These are phyloP conservation scores for Drosophila nigricruria DNA, from an alignment of 2,888 invertebrate genomes.

Conservation along the genomic window DNA sequence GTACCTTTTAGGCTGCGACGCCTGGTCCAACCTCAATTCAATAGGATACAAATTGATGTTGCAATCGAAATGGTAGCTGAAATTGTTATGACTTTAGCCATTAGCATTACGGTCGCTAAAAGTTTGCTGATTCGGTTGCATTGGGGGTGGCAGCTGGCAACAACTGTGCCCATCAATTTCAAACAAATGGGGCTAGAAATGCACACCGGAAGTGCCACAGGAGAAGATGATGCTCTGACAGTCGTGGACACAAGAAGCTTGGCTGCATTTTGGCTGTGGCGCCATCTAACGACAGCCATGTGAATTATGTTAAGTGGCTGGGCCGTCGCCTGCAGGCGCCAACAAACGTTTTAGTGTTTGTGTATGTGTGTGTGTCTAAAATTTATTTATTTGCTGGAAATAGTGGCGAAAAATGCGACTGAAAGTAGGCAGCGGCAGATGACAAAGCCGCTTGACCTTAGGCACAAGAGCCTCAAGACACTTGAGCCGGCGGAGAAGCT, in stretches of 20 bases:
- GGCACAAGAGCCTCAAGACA: constrained; percentile 58
- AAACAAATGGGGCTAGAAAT: constrained; percentile 19
- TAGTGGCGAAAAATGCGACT: constrained; percentile 49
- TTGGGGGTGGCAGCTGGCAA: not conserved
- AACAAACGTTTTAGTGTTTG: constrained; percentile 11
- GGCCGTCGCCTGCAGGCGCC: constrained; percentile 58
- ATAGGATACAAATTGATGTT: constrained; percentile 13
- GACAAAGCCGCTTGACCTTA: constrained; percentile 78
- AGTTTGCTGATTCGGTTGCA: constrained; percentile 38
- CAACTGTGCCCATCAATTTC: constrained; percentile 5
- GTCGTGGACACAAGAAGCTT: constrained; percentile 19
- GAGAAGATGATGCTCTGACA: constrained; percentile 24
- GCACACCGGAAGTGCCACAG: constrained; percentile 4
- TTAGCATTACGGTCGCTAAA: constrained; percentile 24
- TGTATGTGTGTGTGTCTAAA: constrained; percentile 24
- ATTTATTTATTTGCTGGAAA: constrained; percentile 66
- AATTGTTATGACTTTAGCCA: constrained; percentile 34
- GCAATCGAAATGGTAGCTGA: constrained; percentile 14
- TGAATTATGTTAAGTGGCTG: constrained; percentile 75
- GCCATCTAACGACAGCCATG: constrained; percentile 52
- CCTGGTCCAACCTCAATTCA: not conserved
- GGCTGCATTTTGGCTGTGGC: constrained; percentile 43
- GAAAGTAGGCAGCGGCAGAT: constrained; percentile 58
- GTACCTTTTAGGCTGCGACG: not conserved
- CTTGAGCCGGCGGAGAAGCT: constrained; percentile 39